phyloP scores from a whole-genome alignment of 92 coral and sea anemone genomes.

The Pocillopora meandrina region DNA sequence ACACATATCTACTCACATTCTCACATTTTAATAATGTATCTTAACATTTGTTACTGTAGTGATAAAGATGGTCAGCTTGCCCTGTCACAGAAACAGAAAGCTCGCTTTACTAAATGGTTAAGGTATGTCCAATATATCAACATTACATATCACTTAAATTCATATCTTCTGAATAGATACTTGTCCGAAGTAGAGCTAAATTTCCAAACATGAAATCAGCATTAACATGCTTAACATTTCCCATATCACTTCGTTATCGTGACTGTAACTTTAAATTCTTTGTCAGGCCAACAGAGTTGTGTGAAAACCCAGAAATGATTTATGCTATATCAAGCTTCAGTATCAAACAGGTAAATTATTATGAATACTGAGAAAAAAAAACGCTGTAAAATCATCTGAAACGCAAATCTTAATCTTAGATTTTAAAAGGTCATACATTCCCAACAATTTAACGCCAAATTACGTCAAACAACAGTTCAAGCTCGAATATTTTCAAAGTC shows the following conservation, averaged over 20 bases:
- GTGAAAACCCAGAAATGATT: constrained; percentile 94
- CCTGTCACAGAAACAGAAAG: constrained; percentile 85
- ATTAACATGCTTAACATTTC: neutral
- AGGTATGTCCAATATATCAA: constrained; percentile 52
- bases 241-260: neutral
- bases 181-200: neutral
- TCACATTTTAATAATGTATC: neutral
- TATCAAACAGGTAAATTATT: constrained; percentile 80
- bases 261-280: neutral
- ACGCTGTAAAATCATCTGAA: too few species aligned
- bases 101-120: constrained; percentile 83
- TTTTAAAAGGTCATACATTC: too few species aligned
- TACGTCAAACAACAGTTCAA: too few species aligned
- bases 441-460: too few species aligned
- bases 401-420: too few species aligned
- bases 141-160: neutral
- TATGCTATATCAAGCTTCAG: constrained; percentile 96
- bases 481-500: too few species aligned
- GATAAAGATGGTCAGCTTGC: constrained; percentile 94
- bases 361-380: neutral
- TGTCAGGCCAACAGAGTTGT: constrained; percentile 80
- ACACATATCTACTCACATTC: too few species aligned
- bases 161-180: neutral
- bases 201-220: neutral
- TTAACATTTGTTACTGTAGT: constrained; percentile 47